Percentiles rank a stretch among this genome's conserved stretches.
Evolutionary conservation across 2,888 invertebrate genomes (phyloP).

Genomic region (Heliconius charithonia): DNA sequence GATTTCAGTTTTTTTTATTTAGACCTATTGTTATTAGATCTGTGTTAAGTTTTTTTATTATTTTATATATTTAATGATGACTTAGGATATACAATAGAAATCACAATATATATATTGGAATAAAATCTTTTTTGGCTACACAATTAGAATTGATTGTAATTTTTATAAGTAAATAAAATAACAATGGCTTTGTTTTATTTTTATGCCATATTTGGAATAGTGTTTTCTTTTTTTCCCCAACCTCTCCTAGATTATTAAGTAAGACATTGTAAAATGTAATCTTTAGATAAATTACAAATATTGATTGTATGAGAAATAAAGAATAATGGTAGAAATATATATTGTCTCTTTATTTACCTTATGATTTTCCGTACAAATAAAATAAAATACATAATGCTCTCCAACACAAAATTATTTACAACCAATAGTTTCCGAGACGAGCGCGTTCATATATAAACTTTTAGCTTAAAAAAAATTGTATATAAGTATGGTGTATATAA

Average conservation of each 20-base stretch:
- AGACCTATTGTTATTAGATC: constrained; percentile 17
- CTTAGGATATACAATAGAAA: neutral
- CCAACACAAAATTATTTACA: too few relatives aligned
- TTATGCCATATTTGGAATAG: constrained; percentile 33
- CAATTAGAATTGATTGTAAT: neutral
- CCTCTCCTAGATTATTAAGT: neutral
- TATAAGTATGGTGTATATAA: too few relatives aligned
- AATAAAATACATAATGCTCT: neutral
- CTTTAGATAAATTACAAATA: constrained; percentile 35
- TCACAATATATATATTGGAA: neutral
- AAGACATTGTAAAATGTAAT: constrained; percentile 30
- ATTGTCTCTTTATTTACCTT: constrained; percentile 22
- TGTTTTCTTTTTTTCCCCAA: constrained; percentile 14
- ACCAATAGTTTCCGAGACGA: too few relatives aligned
- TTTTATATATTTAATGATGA: constrained; percentile 4
- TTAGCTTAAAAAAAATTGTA: too few relatives aligned
- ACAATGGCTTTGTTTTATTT: constrained; percentile 22
- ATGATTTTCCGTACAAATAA: neutral
- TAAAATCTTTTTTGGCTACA: neutral
- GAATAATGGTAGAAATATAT: constrained; percentile 36
- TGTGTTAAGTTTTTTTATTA: constrained; percentile 20
- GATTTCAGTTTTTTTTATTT: constrained; percentile 24
- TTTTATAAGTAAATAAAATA: neutral
- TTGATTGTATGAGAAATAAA: constrained; percentile 42
- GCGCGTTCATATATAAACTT: too few relatives aligned